Conservation (phyloP, 2,113 vertebrate species). For the Numida meleagris region DNA sequence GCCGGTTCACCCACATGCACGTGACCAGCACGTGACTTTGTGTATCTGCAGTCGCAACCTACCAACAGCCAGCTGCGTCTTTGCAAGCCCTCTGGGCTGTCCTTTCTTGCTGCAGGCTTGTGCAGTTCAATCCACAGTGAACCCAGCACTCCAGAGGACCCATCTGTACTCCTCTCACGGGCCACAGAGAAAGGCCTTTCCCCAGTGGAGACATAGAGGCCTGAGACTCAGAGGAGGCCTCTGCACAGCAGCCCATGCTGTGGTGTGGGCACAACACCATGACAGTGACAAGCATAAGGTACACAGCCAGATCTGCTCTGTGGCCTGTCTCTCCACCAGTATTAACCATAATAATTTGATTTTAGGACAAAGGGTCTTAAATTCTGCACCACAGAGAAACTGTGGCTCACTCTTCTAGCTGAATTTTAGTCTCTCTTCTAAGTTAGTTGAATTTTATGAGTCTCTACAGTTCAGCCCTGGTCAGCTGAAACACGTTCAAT, state of each 20-base stretch:
- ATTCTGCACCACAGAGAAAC: neutral
- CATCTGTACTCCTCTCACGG: too few relatives aligned
- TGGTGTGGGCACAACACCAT: neutral
- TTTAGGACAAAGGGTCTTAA: neutral
- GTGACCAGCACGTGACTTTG: too few relatives aligned
- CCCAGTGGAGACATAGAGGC: too few relatives aligned
- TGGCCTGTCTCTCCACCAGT: too few relatives aligned
- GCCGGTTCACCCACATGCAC: neutral
- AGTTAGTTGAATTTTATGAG: neutral
- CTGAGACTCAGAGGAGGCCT: neutral
- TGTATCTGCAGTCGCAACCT: neutral
- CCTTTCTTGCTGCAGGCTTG: neutral
- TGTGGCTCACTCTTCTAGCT: neutral
- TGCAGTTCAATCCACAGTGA: neutral
- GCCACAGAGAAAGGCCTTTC: too few relatives aligned
- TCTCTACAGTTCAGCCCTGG: neutral
- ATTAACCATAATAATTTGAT: too few relatives aligned
- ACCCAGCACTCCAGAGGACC: neutral
- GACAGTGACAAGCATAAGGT: fast-evolving
- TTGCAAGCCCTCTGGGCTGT: neutral
- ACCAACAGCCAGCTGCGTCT: neutral
- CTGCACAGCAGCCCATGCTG: fast-evolving
- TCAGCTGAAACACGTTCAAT: neutral
- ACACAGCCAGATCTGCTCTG: neutral
- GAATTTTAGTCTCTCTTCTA: neutral